phyloP scores from a whole-genome alignment of 2,888 invertebrate species.

The Ganaspis brasiliensis region DNA sequence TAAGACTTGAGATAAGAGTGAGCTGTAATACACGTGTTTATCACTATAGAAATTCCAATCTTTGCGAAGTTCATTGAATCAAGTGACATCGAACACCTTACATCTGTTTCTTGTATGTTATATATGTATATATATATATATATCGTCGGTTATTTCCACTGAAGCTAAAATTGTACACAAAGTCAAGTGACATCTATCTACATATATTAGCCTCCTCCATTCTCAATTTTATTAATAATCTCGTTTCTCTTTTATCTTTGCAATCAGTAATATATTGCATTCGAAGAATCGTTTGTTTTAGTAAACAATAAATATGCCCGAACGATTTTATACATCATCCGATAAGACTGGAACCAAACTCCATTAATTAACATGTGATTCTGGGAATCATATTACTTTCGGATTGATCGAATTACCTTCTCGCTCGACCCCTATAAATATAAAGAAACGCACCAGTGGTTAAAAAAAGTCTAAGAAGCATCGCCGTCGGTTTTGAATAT shows the following conservation, averaged over 20 bases:
- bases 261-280: slow-evolving; percentile 45
- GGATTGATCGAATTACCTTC: slow-evolving; percentile 41
- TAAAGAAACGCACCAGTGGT: slow-evolving; percentile 18
- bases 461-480: slow-evolving; percentile 42
- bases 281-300: slow-evolving; percentile 30
- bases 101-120: neutral
- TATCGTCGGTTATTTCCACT: slow-evolving; percentile 34
- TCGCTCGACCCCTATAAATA: slow-evolving; percentile 40
- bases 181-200: slow-evolving; percentile 27
- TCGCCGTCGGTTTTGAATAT: slow-evolving; percentile 38
- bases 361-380: slow-evolving; percentile 43
- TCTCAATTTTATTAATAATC: too few relatives aligned
- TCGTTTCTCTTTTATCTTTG: too few relatives aligned
- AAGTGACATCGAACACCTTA: slow-evolving; percentile 11
- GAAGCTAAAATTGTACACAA: slow-evolving; percentile 21
- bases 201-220: neutral
- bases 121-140: neutral
- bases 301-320: slow-evolving; percentile 38
- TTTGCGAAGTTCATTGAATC: slow-evolving; percentile 43
- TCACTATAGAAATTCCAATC: slow-evolving; percentile 32
- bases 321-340: slow-evolving; percentile 27
- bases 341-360: slow-evolving; percentile 43
- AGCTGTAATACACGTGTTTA: slow-evolving; percentile 30
- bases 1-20: slow-evolving; percentile 9
- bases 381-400: slow-evolving; percentile 40